A percentile compares a stretch with the other conserved stretches of the same genome.
Evolutionary conservation across 2,113 vertebrate genomes (phyloP).

Genomic region (Strix aluco): DNA sequence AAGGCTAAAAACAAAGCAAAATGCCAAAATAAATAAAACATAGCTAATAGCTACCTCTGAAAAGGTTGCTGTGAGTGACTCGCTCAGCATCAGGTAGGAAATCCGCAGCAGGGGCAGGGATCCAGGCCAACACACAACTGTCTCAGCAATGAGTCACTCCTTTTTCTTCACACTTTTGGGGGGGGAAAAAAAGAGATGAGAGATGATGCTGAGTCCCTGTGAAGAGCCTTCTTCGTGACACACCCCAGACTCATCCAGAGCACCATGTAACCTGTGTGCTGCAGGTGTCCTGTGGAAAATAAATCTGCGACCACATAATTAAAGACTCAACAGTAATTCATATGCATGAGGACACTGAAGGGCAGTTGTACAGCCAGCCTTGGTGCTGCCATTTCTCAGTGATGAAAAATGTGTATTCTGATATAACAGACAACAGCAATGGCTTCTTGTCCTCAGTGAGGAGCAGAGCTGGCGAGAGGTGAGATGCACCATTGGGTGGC

Average conservation of each 20-base stretch:
- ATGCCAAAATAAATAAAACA: slow-evolving; percentile 48
- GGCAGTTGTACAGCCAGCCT: not conserved
- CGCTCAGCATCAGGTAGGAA: slow-evolving; percentile 26
- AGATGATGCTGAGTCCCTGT: not conserved
- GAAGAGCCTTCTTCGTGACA: not conserved
- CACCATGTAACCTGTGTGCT: not conserved
- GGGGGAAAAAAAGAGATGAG: too few species aligned
- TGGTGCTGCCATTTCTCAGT: not conserved
- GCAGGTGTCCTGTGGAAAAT: slow-evolving; percentile 27
- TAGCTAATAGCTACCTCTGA: slow-evolving; percentile 60
- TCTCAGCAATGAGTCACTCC: slow-evolving; percentile 23
- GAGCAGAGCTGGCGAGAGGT: not conserved
- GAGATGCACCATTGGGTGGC: rapidly evolving
- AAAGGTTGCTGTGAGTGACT: slow-evolving; percentile 43
- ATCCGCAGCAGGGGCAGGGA: not conserved
- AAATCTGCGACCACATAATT: slow-evolving; percentile 33
- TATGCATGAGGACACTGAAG: slow-evolving; percentile 25
- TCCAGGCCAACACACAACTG: not conserved
- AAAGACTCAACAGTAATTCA: not conserved
- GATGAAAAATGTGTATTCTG: not conserved
- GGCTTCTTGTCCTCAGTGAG: not conserved
- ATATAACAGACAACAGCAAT: not conserved
- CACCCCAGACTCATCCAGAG: not conserved
- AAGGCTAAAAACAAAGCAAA: slow-evolving; percentile 40
- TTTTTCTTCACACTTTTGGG: slow-evolving; percentile 6